phyloP scores from a whole-genome alignment of 2,797 vertebrate species.

The Betta splendens region DNA sequence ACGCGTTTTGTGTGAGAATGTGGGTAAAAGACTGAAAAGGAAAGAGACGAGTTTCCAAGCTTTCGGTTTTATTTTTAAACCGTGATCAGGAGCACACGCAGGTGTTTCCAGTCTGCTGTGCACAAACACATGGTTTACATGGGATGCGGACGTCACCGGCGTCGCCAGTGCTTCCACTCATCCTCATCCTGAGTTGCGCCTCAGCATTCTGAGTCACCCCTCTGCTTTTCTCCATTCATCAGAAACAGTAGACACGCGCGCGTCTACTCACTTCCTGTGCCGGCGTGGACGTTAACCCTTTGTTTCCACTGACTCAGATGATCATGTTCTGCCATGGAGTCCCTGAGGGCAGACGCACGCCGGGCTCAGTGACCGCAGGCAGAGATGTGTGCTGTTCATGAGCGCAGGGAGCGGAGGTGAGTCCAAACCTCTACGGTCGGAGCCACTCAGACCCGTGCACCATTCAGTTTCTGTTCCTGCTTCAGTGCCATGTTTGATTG shows the following conservation, averaged over 20 bases:
- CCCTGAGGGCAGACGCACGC: slow-evolving; percentile 20
- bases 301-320: slow-evolving; percentile 45
- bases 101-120: not conserved
- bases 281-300: slow-evolving; percentile 56
- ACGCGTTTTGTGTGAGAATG: slow-evolving; percentile 17
- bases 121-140: not conserved
- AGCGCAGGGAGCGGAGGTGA: slow-evolving; percentile 66
- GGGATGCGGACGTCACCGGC: not conserved
- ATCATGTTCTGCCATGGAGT: slow-evolving; percentile 55
- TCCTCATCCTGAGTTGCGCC: not conserved
- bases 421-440: not conserved
- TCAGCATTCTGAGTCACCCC: slow-evolving; percentile 47
- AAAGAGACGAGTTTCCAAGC: not conserved
- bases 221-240: slow-evolving; percentile 50
- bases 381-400: slow-evolving; percentile 66
- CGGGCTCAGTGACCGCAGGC: slow-evolving; percentile 29
- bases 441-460: not conserved
- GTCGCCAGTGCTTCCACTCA: slow-evolving; percentile 1
- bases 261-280: slow-evolving; percentile 66
- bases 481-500: not conserved
- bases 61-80: not conserved
- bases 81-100: not conserved
- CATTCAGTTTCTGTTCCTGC: slow-evolving; percentile 46
- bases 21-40: not conserved
- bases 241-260: slow-evolving; percentile 37